These are phyloP conservation scores for Cephalopholis sonnerati DNA, from an alignment of 2,113 vertebrate genomes.

Conservation along the genomic window DNA sequence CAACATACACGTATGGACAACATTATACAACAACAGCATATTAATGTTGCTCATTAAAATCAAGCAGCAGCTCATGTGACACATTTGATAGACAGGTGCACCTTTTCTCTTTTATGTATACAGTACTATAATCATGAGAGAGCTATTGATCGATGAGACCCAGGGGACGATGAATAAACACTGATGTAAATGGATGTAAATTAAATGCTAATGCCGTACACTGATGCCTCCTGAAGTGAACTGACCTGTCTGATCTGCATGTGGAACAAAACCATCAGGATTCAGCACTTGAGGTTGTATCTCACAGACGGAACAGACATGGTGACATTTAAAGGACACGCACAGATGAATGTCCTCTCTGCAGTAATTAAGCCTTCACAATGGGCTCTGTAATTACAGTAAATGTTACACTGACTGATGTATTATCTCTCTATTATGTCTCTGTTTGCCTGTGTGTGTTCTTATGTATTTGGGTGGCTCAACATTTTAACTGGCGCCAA, in stretches of 20 bases:
- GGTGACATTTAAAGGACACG: conserved; percentile 37
- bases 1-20: neutral
- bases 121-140: neutral
- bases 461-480: conserved; percentile 12
- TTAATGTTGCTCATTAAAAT: conserved; percentile 2
- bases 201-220: conserved; percentile 14
- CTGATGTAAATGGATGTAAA: conserved; percentile 30
- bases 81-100: conserved; percentile 6
- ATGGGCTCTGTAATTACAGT: conserved; percentile 35
- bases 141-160: conserved; percentile 24
- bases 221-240: neutral
- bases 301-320: conserved; percentile 3
- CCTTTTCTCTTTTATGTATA: neutral
- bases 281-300: neutral
- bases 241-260: conserved; percentile 6
- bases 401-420: conserved; percentile 26
- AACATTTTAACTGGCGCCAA: too few relatives aligned
- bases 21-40: neutral
- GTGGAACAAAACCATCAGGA: neutral
- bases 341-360: conserved; percentile 14
- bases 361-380: conserved; percentile 31
- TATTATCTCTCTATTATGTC: conserved; percentile 17
- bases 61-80: neutral
- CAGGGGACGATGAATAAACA: neutral
- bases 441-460: neutral